phyloP scores from a whole-genome alignment of 2,888 invertebrate species.

The Melinopterus prodromus region DNA sequence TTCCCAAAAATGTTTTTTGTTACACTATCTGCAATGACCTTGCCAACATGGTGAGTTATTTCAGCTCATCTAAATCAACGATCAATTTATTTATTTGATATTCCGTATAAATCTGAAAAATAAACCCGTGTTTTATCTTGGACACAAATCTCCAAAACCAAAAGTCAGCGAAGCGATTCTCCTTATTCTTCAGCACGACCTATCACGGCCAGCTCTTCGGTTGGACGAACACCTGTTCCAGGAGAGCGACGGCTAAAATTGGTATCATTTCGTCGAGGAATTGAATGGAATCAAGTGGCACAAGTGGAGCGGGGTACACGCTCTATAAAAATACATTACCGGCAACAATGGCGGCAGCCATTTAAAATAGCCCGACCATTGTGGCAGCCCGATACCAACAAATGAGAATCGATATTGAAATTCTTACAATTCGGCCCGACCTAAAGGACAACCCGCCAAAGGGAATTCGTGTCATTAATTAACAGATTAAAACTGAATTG shows the following conservation, averaged over 20 bases:
- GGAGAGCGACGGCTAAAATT: slow-evolving; percentile 14
- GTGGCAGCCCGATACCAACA: slow-evolving; percentile 34
- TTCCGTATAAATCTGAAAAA: no score
- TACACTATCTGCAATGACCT: no score
- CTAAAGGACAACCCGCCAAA: slow-evolving; percentile 34
- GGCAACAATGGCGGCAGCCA: slow-evolving; percentile 39
- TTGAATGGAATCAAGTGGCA: slow-evolving; percentile 32
- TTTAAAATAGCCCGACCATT: slow-evolving; percentile 37
- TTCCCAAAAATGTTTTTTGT: no score
- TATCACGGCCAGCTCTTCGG: neutral
- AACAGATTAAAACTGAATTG: slow-evolving; percentile 30
- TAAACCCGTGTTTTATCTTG: no score
- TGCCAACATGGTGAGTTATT: no score
- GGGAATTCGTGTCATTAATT: slow-evolving; percentile 34
- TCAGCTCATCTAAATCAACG: no score
- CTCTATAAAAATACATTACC: slow-evolving; percentile 40
- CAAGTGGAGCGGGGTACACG: slow-evolving; percentile 29
- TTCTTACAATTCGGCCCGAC: slow-evolving; percentile 36
- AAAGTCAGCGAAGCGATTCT: no score
- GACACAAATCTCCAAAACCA: no score
- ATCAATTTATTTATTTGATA: no score
- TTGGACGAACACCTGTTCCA: slow-evolving; percentile 17
- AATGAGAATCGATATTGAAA: slow-evolving; percentile 40
- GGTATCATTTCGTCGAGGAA: slow-evolving; percentile 23
- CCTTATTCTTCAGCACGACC: no score